A percentile compares a stretch with the other conserved stretches of the same genome.
phyloP scores from a whole-genome alignment of 30 jellyfish, hydroid and myxozoan genomes.

The Hydra vulgaris region DNA sequence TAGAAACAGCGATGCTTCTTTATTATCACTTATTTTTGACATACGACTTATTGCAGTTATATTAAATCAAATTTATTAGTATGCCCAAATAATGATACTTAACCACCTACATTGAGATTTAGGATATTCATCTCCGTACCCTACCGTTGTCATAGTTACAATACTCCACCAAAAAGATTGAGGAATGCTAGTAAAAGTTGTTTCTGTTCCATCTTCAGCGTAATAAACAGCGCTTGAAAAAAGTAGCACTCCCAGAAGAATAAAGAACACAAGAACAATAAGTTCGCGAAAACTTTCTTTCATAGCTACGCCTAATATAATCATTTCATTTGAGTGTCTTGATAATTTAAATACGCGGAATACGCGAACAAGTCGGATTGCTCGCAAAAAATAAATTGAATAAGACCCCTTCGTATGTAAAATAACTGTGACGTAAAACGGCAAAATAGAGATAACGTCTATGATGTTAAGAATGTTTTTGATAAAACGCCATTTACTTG shows the following conservation, averaged over 20 bases:
- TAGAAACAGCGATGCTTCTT: too few species aligned
- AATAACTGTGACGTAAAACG: constrained; percentile 68
- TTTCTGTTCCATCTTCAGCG: too few species aligned
- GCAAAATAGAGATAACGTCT: constrained; percentile 70
- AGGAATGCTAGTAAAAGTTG: too few species aligned
- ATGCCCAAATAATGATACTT: too few species aligned
- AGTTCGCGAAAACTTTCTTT: constrained; percentile 81
- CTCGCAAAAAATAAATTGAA: constrained; percentile 85
- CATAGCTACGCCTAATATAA: constrained; percentile 79
- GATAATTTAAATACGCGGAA: constrained; percentile 89
- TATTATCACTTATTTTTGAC: too few species aligned
- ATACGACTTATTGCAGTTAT: too few species aligned
- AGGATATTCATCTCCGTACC: too few species aligned
- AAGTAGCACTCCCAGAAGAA: constrained; percentile 71
- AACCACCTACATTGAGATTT: constrained; percentile 59
- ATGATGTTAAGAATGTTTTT: constrained; percentile 51
- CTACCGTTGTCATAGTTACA: too few species aligned
- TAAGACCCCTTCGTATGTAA: constrained; percentile 39
- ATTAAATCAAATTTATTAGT: too few species aligned
- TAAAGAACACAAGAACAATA: constrained; percentile 75
- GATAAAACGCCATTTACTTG: too few species aligned
- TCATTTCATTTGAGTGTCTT: constrained; percentile 96
- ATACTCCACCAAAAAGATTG: too few species aligned
- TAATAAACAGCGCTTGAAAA: constrained; percentile 94
- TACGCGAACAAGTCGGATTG: constrained; percentile 86